These are phyloP conservation scores for Napeogenes inachia DNA, from an alignment of 2,888 invertebrate genomes.

Conservation along the genomic window DNA sequence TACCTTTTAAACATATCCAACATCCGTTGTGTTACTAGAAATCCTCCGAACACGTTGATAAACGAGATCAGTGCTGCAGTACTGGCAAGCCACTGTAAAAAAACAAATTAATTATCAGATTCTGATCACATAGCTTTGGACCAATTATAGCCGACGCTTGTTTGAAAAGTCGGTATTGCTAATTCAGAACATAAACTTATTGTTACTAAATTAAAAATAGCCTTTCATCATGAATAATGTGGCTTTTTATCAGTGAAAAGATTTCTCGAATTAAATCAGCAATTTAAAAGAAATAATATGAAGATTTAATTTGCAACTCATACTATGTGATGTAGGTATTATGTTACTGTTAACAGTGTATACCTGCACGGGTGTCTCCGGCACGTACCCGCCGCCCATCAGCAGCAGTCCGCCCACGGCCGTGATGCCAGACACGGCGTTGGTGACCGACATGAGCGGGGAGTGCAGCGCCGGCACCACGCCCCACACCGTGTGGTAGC, in stretches of 20 bases:
- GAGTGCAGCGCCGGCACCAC: constrained; percentile 94
- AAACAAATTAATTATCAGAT: background rate
- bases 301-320: no score
- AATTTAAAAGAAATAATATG: no score
- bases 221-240: no score
- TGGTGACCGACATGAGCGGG: constrained; percentile 94
- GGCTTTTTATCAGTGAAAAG: no score
- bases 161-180: no score
- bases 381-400: constrained; percentile 89
- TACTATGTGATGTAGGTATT: no score
- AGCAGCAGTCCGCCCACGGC: constrained; percentile 92
- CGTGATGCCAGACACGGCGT: constrained; percentile 93
- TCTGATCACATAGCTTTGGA: background rate
- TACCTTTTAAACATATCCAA: constrained; percentile 93
- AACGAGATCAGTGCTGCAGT: constrained; percentile 91
- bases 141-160: no score
- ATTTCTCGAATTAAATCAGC: no score
- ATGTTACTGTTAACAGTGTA: no score
- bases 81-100: constrained; percentile 83
- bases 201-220: no score
- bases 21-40: constrained; percentile 93
- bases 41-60: constrained; percentile 94
- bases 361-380: constrained; percentile 85
- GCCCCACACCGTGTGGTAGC: constrained; percentile 94
- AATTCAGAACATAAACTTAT: no score